Conservation (phyloP, 2,797 vertebrate genomes). For the Erpetoichthys calabaricus region DNA sequence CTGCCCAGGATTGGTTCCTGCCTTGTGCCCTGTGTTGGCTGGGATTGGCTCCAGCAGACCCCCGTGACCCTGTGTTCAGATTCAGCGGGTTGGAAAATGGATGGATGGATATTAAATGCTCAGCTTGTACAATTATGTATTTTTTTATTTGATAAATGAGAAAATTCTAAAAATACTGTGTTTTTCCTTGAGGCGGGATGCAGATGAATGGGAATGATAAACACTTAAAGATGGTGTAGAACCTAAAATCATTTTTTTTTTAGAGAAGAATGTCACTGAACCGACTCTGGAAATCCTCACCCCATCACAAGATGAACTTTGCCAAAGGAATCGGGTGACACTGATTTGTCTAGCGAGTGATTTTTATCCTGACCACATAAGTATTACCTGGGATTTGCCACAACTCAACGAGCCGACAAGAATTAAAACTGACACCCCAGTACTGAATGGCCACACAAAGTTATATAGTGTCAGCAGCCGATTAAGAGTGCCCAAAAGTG, state of each 20-base stretch:
- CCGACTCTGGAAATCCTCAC: constrained; percentile 17
- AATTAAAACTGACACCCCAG: constrained; percentile 30
- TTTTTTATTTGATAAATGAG: too few species aligned
- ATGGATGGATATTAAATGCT: too few species aligned
- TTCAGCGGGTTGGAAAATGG: too few species aligned
- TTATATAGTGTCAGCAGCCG: constrained; percentile 38
- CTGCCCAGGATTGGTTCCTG: too few species aligned
- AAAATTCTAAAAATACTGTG: too few species aligned
- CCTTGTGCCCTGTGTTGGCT: too few species aligned
- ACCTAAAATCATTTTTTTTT: not conserved
- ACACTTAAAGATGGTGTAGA: too few species aligned
- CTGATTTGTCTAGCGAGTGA: constrained; percentile 30
- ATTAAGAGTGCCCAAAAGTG: constrained; percentile 17
- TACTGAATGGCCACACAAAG: accelerated
- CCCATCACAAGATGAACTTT: constrained; percentile 19
- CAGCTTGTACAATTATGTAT: too few species aligned
- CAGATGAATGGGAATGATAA: too few species aligned
- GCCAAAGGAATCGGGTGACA: constrained; percentile 17
- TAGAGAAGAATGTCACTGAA: not conserved
- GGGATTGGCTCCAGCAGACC: too few species aligned
- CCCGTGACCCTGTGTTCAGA: too few species aligned
- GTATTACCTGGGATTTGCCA: constrained; percentile 13
- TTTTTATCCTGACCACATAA: constrained; percentile 50
- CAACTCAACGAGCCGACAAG: accelerated
- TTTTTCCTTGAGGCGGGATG: too few species aligned